phyloP scores from a whole-genome alignment of 2,888 invertebrate genomes.

The Brachyopa scutellaris region DNA sequence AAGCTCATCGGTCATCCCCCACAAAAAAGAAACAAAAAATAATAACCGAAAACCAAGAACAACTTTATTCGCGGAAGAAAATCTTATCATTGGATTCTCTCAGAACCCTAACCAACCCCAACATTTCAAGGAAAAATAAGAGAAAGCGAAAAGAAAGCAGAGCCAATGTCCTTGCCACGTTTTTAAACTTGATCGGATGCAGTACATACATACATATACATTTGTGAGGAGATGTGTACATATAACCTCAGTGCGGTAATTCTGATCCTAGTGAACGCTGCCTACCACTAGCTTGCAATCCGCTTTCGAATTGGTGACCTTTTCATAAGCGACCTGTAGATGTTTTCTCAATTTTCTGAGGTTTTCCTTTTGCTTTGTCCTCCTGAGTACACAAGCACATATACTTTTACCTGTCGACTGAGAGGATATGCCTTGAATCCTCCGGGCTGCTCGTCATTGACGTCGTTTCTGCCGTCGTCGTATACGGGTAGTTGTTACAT shows the following conservation, averaged over 20 bases:
- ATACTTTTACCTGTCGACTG: constrained; percentile 37
- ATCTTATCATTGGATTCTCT: not conserved
- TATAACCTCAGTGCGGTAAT: constrained; percentile 7
- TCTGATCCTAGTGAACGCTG: constrained; percentile 5
- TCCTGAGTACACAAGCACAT: constrained; percentile 15
- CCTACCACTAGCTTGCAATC: too few relatives aligned
- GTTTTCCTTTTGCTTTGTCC: constrained; percentile 35
- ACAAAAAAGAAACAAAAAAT: not conserved
- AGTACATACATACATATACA: constrained; percentile 10
- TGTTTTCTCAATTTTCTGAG: constrained; percentile 37
- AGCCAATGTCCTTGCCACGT: constrained; percentile 31
- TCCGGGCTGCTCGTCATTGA: constrained; percentile 1
- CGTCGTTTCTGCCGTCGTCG: constrained; percentile 5
- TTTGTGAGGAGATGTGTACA: constrained; percentile 22
- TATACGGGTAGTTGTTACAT: too few relatives aligned
- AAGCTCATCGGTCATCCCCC: not conserved
- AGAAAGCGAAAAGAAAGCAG: constrained; percentile 3
- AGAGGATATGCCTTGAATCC: constrained; percentile 36
- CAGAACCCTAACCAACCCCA: constrained; percentile 50
- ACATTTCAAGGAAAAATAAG: constrained; percentile 16
- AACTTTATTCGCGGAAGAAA: not conserved
- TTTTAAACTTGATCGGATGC: constrained; percentile 35
- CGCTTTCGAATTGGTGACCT: constrained; percentile 41
- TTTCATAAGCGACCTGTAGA: constrained; percentile 56
- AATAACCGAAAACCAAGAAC: not conserved